These are phyloP conservation scores for Abrostola triplasia DNA, from an alignment of 2,888 invertebrate species.

Conservation along the genomic window DNA sequence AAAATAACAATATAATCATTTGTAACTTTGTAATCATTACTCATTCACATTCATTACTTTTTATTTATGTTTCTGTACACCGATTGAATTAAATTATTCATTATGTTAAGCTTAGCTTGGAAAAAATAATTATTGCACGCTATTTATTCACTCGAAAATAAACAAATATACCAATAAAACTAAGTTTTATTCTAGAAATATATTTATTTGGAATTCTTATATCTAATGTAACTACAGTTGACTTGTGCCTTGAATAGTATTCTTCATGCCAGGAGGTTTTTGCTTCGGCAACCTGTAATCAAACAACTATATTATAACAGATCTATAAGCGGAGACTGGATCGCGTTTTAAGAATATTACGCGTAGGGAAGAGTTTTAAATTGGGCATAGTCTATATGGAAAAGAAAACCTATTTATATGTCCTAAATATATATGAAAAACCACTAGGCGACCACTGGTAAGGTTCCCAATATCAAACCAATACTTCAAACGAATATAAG, in stretches of 20 bases:
- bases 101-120: slow-evolving; percentile 15
- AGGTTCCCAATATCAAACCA: too few relatives aligned
- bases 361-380: too few relatives aligned
- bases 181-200: neutral
- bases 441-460: too few relatives aligned
- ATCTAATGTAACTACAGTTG: slow-evolving; percentile 69
- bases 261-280: slow-evolving; percentile 80
- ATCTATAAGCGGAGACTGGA: too few relatives aligned
- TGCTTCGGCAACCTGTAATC: slow-evolving; percentile 80
- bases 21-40: slow-evolving; percentile 8
- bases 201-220: slow-evolving; percentile 19
- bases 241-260: slow-evolving; percentile 81
- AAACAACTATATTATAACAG: slow-evolving; percentile 16
- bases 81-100: slow-evolving; percentile 28
- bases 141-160: slow-evolving; percentile 35
- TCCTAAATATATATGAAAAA: too few relatives aligned
- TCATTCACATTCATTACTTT: neutral
- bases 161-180: slow-evolving; percentile 34
- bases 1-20: neutral
- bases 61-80: slow-evolving; percentile 1
- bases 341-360: neutral
- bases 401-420: too few relatives aligned
- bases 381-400: too few relatives aligned
- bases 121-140: slow-evolving; percentile 23
- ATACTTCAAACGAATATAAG: too few relatives aligned